Conservation (phyloP, 2,113 vertebrate genomes). For the Chamaea fasciata region DNA sequence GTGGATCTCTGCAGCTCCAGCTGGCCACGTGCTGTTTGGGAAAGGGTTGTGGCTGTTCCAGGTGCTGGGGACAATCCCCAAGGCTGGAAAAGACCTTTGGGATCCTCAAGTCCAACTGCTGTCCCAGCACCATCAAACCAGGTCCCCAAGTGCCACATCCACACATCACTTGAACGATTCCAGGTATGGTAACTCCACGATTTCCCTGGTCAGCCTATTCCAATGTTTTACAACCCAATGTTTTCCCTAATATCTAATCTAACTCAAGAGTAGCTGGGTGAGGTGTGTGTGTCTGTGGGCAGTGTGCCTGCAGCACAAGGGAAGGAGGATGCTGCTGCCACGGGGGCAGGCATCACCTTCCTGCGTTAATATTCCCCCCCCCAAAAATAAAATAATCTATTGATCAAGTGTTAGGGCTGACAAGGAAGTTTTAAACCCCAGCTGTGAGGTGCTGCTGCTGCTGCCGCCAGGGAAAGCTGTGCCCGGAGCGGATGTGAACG, state of each 20-base stretch:
- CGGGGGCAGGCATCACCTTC: neutral
- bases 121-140: neutral
- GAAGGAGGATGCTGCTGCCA: neutral
- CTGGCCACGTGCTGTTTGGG: fast-evolving
- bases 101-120: neutral
- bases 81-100: neutral
- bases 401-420: neutral
- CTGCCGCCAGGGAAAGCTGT: neutral
- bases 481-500: neutral
- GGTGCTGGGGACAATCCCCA: neutral
- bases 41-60: neutral
- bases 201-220: neutral
- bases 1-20: neutral
- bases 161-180: neutral
- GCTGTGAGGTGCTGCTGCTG: neutral
- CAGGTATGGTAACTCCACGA: neutral
- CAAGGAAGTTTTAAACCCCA: neutral
- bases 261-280: neutral
- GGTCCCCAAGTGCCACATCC: neutral
- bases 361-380: neutral
- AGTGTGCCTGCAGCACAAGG: fast-evolving
- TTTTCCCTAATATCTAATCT: too few species aligned
- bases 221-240: neutral
- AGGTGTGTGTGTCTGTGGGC: neutral
- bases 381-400: neutral